Evolutionary conservation across 2,888 invertebrate species (phyloP).

Genomic region (Aphelenchoides bicaudatus): DNA sequence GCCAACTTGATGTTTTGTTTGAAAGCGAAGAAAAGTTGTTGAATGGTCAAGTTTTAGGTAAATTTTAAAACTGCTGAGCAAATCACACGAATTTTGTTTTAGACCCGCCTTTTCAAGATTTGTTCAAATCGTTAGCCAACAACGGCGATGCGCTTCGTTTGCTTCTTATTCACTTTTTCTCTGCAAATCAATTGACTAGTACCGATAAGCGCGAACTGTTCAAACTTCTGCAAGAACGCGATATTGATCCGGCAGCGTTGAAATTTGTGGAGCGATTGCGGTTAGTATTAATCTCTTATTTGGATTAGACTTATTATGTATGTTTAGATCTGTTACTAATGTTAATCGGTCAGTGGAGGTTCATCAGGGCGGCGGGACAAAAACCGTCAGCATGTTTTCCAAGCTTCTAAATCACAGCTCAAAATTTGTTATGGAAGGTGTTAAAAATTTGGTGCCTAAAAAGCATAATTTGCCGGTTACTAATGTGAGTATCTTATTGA

Average conservation of each 20-base stretch:
- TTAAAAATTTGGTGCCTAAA: slow-evolving; percentile 86
- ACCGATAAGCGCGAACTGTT: slow-evolving; percentile 42
- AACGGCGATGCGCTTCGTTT: slow-evolving; percentile 51
- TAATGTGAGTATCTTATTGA: slow-evolving; percentile 61
- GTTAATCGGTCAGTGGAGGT: slow-evolving; percentile 64
- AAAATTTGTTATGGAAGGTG: slow-evolving; percentile 93
- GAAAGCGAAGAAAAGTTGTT: slow-evolving; percentile 97
- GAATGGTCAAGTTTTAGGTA: slow-evolving; percentile 65
- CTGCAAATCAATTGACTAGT: slow-evolving; percentile 34
- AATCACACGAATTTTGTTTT: slow-evolving; percentile 19
- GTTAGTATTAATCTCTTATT: background rate
- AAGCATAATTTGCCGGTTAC: slow-evolving; percentile 69
- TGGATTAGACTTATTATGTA: background rate
- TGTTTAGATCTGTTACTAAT: slow-evolving; percentile 3
- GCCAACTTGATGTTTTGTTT: slow-evolving; percentile 86
- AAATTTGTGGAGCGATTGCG: slow-evolving; percentile 50
- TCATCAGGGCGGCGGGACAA: slow-evolving; percentile 79
- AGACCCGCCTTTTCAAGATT: slow-evolving; percentile 43
- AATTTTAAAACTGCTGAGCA: background rate
- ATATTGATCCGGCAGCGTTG: slow-evolving; percentile 47
- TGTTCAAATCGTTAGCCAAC: slow-evolving; percentile 33
- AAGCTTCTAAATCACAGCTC: slow-evolving; percentile 94
- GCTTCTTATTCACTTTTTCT: slow-evolving; percentile 47
- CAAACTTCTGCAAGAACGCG: slow-evolving; percentile 40
- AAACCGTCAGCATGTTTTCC: slow-evolving; percentile 92